A percentile compares a stretch with the other conserved stretches of the same genome.
phyloP scores from a whole-genome alignment of 2,888 invertebrate genomes.

The Ligdia adustata region DNA sequence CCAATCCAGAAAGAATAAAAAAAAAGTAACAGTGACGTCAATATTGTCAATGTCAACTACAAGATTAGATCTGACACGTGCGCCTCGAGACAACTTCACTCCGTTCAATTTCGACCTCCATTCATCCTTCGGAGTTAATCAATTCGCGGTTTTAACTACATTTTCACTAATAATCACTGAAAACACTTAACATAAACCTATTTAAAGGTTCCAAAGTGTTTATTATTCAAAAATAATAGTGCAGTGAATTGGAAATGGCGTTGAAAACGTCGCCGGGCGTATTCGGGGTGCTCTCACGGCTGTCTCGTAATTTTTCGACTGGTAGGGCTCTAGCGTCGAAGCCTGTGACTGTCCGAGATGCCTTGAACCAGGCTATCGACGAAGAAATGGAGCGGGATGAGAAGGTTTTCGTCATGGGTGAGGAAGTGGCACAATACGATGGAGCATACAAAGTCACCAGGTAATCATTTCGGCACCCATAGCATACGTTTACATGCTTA shows the following conservation, averaged over 20 bases:
- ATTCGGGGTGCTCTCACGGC: conserved; percentile 56
- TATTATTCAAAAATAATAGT: conserved; percentile 43
- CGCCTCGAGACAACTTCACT: conserved; percentile 36
- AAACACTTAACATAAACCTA: conserved; percentile 43
- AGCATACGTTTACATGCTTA: no score
- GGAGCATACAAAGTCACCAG: conserved; percentile 97
- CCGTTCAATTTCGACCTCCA: conserved; percentile 67
- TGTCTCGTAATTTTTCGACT: conserved; percentile 71
- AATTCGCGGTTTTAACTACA: conserved; percentile 57
- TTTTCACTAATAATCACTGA: conserved; percentile 52
- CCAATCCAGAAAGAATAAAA: no score
- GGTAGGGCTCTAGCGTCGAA: conserved; percentile 71
- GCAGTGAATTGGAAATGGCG: conserved; percentile 68
- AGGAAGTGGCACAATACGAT: conserved; percentile 99
- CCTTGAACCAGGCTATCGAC: conserved; percentile 97
- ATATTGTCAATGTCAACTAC: not conserved
- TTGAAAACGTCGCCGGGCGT: conserved; percentile 75
- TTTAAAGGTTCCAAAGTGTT: conserved; percentile 43
- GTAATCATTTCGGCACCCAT: no score
- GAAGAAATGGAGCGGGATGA: conserved; percentile 98
- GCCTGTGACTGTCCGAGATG: conserved; percentile 97
- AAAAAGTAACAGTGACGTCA: conserved; percentile 4
- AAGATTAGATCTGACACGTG: conserved; percentile 25
- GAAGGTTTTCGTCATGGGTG: conserved; percentile 94
- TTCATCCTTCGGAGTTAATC: conserved; percentile 70